These are phyloP conservation scores for Tetraneura akinire DNA, from an alignment of 1,140 invertebrate genomes.

Conservation along the genomic window DNA sequence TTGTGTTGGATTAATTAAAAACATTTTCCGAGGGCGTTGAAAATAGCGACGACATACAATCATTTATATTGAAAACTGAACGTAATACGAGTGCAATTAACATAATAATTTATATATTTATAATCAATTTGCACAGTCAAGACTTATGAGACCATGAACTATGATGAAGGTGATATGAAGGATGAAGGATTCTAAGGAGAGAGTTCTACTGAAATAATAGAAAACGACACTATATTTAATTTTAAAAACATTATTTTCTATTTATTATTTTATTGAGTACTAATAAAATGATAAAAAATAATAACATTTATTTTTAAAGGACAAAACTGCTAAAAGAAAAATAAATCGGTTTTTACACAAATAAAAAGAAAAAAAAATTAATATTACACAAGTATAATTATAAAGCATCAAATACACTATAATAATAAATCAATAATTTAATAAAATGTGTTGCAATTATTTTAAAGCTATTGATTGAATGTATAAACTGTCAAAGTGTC, in stretches of 20 bases:
- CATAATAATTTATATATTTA: not conserved
- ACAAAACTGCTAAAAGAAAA: conserved; percentile 41
- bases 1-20: not conserved
- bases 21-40: too few relatives aligned
- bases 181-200: not conserved
- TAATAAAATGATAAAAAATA: conserved; percentile 47
- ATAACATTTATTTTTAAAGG: conserved; percentile 46
- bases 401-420: conserved; percentile 37
- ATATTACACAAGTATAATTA: conserved; percentile 29
- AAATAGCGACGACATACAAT: too few relatives aligned
- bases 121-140: not conserved
- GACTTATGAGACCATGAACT: not conserved
- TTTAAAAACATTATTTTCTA: conserved; percentile 40
- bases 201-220: not conserved
- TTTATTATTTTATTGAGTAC: conserved; percentile 44
- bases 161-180: too few relatives aligned
- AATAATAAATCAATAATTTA: conserved; percentile 27
- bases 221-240: conserved; percentile 19
- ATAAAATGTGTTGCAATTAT: conserved; percentile 40
- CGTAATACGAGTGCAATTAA: not conserved
- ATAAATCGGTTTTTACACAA: conserved; percentile 31
- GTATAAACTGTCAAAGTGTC: conserved; percentile 20
- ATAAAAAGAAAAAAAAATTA: conserved; percentile 47
- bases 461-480: conserved; percentile 46
- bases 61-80: too few relatives aligned